Percentiles rank a stretch among this genome's conserved stretches.
phyloP scores from a whole-genome alignment of 2,113 vertebrate species.

The Scopus umbretta region DNA sequence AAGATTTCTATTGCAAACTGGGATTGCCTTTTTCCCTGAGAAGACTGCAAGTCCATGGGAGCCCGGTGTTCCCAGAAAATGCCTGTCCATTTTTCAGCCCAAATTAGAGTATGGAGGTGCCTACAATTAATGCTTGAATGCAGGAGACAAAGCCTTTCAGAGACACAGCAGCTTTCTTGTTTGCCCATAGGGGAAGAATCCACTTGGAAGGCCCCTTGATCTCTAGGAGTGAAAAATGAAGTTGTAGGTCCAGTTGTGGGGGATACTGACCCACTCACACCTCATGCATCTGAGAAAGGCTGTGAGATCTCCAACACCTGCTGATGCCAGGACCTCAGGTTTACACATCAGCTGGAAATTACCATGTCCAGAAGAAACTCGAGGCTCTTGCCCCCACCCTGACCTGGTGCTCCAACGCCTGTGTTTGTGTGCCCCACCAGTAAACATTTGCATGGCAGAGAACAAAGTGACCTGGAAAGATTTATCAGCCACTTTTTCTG shows the following conservation, averaged over 20 bases:
- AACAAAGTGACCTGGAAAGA: not conserved
- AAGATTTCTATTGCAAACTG: not conserved
- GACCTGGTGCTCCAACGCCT: not conserved
- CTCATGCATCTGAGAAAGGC: not conserved
- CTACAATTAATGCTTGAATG: not conserved
- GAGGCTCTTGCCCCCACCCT: not conserved
- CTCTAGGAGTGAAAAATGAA: not conserved
- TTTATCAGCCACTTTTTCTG: not conserved
- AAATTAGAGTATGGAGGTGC: not conserved
- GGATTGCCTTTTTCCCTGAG: not conserved
- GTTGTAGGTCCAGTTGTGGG: not conserved
- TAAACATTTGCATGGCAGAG: not conserved
- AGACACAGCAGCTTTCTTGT: not conserved
- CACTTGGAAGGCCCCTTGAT: not conserved
- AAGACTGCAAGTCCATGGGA: not conserved
- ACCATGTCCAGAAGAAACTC: not conserved
- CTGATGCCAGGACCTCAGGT: not conserved
- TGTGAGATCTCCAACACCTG: not conserved
- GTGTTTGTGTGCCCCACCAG: not conserved
- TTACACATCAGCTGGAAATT: not conserved
- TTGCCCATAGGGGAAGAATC: not conserved
- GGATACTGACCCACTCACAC: not conserved
- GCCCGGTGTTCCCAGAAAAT: fast-evolving
- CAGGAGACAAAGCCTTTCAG: not conserved
- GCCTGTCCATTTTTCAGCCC: not conserved